Conservation (phyloP, 1,140 invertebrate genomes). For the Phthorimaea operculella region DNA sequence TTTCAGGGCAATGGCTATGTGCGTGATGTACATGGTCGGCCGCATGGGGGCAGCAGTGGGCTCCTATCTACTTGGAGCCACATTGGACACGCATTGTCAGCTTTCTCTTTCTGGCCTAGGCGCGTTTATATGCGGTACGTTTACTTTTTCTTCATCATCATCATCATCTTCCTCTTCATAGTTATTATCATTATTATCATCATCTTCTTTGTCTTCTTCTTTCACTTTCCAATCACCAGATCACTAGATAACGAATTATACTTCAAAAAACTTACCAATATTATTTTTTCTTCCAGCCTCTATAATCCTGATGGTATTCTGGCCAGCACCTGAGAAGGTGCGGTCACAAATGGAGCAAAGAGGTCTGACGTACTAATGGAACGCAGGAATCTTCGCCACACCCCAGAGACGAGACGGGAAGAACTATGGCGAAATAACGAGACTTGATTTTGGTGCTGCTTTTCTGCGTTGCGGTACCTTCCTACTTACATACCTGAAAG, state of each 20-base stretch:
- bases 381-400: constrained; percentile 2
- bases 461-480: too few relatives aligned
- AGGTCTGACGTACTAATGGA: constrained; percentile 47
- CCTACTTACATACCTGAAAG: too few relatives aligned
- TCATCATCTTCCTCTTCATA: not conserved
- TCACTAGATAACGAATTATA: too few relatives aligned
- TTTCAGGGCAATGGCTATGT: constrained; percentile 68
- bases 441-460: too few relatives aligned
- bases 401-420: too few relatives aligned
- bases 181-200: not conserved
- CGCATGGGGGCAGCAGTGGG: constrained; percentile 64
- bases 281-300: constrained; percentile 32
- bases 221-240: too few relatives aligned
- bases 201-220: not conserved
- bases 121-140: constrained; percentile 51
- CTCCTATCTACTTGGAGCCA: constrained; percentile 57
- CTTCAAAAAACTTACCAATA: not conserved
- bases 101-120: constrained; percentile 60
- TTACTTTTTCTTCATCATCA: too few relatives aligned
- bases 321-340: constrained; percentile 47
- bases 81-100: constrained; percentile 63
- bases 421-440: too few relatives aligned
- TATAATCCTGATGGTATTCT: constrained; percentile 45
- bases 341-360: constrained; percentile 43
- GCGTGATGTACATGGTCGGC: constrained; percentile 69